These are phyloP conservation scores for Bothrops jararaca DNA, from an alignment of 2,113 vertebrate species.

Conservation along the genomic window DNA sequence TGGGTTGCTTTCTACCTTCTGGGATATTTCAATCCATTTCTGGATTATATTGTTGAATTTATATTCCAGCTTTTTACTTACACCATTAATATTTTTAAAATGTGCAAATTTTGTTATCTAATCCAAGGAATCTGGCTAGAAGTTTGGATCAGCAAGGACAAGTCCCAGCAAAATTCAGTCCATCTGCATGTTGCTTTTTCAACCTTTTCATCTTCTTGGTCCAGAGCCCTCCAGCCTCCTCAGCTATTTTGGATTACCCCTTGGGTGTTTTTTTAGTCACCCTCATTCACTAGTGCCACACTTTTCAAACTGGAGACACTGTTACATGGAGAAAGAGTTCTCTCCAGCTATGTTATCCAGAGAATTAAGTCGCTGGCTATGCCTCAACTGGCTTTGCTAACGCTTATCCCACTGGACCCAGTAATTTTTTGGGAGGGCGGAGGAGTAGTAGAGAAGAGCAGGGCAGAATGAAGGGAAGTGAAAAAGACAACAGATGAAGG, in stretches of 20 bases:
- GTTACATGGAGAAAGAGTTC: not conserved
- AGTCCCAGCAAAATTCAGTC: not conserved
- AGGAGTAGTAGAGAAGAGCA: not conserved
- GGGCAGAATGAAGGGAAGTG: not conserved
- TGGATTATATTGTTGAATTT: not conserved
- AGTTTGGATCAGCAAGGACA: not conserved
- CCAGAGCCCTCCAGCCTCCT: not conserved
- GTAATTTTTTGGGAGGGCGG: not conserved
- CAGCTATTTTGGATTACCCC: not conserved
- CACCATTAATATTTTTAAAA: not conserved
- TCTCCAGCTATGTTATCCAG: not conserved
- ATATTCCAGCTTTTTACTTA: not conserved
- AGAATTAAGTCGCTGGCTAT: not conserved
- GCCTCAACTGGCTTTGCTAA: not conserved
- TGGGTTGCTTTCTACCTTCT: not conserved
- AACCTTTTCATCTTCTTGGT: not conserved
- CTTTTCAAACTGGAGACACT: not conserved
- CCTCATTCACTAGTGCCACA: not conserved
- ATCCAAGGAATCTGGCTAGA: not conserved
- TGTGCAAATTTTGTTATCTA: not conserved
- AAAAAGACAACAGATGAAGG: not conserved
- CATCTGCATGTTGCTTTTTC: not conserved
- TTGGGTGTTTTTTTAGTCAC: not conserved
- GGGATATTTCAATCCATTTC: not conserved
- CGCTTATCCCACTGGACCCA: not conserved